Percentiles rank a stretch among this genome's conserved stretches.
Evolutionary conservation across 2,888 invertebrate species (phyloP).

Genomic region (Apodemia duryi): DNA sequence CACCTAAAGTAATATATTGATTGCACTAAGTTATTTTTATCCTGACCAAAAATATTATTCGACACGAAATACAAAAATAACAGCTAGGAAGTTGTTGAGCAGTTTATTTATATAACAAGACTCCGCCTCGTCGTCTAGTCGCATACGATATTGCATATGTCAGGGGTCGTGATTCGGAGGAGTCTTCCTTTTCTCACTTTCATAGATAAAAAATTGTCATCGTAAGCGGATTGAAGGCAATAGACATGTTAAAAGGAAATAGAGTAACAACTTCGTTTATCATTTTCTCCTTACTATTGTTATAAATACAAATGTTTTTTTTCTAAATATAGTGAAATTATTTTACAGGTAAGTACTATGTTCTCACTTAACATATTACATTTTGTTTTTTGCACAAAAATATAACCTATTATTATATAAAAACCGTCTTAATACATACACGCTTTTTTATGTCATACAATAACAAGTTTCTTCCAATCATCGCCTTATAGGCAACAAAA

Average conservation of each 20-base stretch:
- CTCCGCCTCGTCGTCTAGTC: background rate
- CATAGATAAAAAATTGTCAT: background rate
- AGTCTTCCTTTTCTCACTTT: background rate
- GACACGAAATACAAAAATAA: background rate
- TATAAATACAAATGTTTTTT: no score
- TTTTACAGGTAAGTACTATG: no score
- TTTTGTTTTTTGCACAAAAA: no score
- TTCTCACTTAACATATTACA: no score
- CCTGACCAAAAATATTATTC: constrained; percentile 3
- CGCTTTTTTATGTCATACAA: no score
- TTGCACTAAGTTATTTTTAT: background rate
- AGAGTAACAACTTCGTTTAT: no score
- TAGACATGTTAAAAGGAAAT: background rate
- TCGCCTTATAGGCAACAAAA: no score
- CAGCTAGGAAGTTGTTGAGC: background rate
- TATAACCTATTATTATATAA: no score
- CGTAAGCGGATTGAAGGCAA: background rate
- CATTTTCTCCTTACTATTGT: no score
- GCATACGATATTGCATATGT: background rate
- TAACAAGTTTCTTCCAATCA: no score
- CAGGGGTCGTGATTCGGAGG: background rate
- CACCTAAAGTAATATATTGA: constrained; percentile 8
- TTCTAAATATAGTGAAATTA: no score
- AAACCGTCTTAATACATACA: no score
- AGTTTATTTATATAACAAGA: constrained; percentile 2